These are phyloP conservation scores for Sphaerodactylus townsendi DNA, from an alignment of 2,113 vertebrate species.

Conservation along the genomic window DNA sequence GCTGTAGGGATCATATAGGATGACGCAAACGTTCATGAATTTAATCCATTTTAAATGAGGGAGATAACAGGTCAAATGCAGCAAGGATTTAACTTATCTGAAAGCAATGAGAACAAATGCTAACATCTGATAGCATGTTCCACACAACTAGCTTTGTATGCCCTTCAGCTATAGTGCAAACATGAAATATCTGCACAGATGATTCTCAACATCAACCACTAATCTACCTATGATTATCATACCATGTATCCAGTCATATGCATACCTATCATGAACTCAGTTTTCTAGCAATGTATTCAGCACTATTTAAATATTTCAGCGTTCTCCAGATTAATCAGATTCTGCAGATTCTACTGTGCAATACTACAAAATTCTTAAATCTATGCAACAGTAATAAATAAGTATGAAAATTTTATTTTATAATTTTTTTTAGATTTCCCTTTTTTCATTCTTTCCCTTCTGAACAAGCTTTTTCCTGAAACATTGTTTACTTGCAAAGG, in stretches of 20 bases:
- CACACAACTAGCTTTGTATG: not conserved
- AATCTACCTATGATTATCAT: not conserved
- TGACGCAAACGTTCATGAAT: not conserved
- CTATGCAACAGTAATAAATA: not conserved
- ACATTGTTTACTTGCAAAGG: too few relatives aligned
- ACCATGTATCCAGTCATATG: not conserved
- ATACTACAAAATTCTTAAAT: not conserved
- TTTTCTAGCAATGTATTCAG: not conserved
- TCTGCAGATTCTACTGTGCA: not conserved
- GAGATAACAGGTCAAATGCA: not conserved
- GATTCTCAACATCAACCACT: not conserved
- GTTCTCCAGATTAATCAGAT: not conserved
- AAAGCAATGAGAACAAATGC: not conserved
- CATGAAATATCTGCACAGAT: not conserved
- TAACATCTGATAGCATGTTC: not conserved
- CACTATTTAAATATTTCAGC: not conserved
- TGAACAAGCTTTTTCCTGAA: too few relatives aligned
- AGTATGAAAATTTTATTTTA: not conserved
- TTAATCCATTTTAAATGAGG: not conserved
- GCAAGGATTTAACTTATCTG: not conserved
- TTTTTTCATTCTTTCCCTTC: too few relatives aligned
- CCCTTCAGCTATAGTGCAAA: not conserved
- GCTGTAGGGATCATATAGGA: not conserved
- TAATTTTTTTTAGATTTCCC: too few relatives aligned
- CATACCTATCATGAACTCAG: not conserved